phyloP scores from a whole-genome alignment of 2,113 vertebrate genomes.

The Cryptotis parvus region DNA sequence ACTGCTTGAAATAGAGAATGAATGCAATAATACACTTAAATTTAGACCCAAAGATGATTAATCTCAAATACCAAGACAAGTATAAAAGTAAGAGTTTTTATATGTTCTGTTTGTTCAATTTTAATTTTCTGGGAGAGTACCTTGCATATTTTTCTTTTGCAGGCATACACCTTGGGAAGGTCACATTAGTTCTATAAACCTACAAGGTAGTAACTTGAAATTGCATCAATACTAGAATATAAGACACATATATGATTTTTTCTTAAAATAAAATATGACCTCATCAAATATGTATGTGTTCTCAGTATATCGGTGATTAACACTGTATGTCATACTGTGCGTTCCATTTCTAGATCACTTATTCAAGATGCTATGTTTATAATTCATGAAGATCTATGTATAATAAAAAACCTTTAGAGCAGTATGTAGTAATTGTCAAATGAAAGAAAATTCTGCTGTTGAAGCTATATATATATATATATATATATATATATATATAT shows the following conservation, averaged over 20 bases:
- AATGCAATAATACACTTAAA: slow-evolving; percentile 36
- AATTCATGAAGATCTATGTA: slow-evolving; percentile 50
- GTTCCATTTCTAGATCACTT: slow-evolving; percentile 61
- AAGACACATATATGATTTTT: slow-evolving; percentile 40
- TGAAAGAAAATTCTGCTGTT: slow-evolving; percentile 74
- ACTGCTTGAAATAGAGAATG: slow-evolving; percentile 37
- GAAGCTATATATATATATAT: slow-evolving; percentile 66
- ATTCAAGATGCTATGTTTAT: slow-evolving; percentile 60
- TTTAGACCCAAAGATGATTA: slow-evolving; percentile 30
- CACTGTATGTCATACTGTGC: slow-evolving; percentile 44
- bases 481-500: slow-evolving; percentile 70
- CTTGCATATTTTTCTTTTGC: slow-evolving; percentile 26
- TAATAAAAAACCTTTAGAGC: slow-evolving; percentile 64
- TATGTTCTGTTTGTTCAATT: slow-evolving; percentile 27
- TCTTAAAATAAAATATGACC: slow-evolving; percentile 65
- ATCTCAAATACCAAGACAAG: neutral
- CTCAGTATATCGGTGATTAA: slow-evolving; percentile 56
- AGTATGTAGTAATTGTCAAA: slow-evolving; percentile 51
- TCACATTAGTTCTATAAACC: slow-evolving; percentile 60
- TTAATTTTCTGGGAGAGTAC: slow-evolving; percentile 51
- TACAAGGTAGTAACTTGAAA: slow-evolving; percentile 65
- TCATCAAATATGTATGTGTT: slow-evolving; percentile 59
- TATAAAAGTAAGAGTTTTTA: neutral
- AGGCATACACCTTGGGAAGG: slow-evolving; percentile 63
- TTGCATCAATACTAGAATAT: slow-evolving; percentile 63